Conservation (phyloP, 2,888 invertebrate species). For the Priocnemis perturbator region DNA sequence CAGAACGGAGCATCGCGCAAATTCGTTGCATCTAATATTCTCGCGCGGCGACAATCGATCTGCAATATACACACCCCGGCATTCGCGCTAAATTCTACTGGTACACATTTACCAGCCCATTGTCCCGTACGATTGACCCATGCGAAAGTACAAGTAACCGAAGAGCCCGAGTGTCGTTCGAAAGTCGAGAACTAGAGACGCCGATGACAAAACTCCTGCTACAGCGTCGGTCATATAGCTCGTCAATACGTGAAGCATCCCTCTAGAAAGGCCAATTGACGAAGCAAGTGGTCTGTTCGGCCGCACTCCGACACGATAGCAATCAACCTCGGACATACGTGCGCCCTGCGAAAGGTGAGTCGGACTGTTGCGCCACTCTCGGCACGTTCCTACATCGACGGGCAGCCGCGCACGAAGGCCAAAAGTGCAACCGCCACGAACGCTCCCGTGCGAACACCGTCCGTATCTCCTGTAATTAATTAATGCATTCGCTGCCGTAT, state of each 20-base stretch:
- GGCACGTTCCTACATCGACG: constrained; percentile 3
- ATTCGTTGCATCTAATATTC: too few relatives aligned
- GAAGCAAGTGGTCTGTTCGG: constrained; percentile 28
- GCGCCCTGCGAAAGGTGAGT: constrained; percentile 22
- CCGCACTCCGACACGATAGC: constrained; percentile 36
- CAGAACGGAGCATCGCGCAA: too few relatives aligned
- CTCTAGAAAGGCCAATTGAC: constrained; percentile 33
- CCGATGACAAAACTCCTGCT: too few relatives aligned
- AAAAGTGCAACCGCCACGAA: constrained; percentile 5
- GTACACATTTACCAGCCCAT: too few relatives aligned
- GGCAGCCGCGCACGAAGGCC: constrained; percentile 1
- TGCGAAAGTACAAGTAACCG: too few relatives aligned
- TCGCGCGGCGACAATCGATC: too few relatives aligned
- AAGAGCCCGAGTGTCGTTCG: too few relatives aligned
- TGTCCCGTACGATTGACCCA: too few relatives aligned
- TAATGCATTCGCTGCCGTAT: constrained; percentile 14
- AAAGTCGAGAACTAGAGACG: too few relatives aligned
- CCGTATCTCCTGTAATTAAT: constrained; percentile 18
- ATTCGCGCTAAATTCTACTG: too few relatives aligned
- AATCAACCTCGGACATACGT: constrained; percentile 37
- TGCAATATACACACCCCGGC: too few relatives aligned
- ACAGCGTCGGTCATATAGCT: too few relatives aligned
- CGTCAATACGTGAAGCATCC: not conserved
- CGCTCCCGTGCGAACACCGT: not conserved
- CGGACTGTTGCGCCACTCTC: not conserved